These are phyloP conservation scores for Capromys pilorides DNA, from an alignment of 2,797 vertebrate genomes.

Conservation along the genomic window DNA sequence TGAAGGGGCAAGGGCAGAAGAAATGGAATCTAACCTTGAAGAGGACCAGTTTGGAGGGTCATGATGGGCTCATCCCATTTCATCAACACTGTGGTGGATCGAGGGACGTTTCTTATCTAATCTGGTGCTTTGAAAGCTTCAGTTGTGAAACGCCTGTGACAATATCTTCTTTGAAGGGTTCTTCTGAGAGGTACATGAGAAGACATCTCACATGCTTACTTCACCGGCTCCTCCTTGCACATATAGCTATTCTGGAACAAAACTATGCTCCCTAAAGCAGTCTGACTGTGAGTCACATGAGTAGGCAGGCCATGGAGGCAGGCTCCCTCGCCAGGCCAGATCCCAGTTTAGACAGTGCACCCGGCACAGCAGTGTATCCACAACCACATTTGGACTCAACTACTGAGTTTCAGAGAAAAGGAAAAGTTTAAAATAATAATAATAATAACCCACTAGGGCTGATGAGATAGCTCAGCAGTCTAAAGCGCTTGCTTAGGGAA, in stretches of 20 bases:
- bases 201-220: not conserved
- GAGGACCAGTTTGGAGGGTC: not conserved
- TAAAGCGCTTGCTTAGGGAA: too few species aligned
- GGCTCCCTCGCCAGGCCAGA: not conserved
- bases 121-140: not conserved
- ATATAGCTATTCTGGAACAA: not conserved
- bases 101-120: not conserved
- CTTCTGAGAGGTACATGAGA: not conserved
- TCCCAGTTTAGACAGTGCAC: not conserved
- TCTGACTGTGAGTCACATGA: not conserved
- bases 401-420: slow-evolving; percentile 11
- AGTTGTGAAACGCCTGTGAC: not conserved
- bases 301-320: too few species aligned
- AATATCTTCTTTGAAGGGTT: not conserved
- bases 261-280: not conserved
- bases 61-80: not conserved
- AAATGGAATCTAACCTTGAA: not conserved
- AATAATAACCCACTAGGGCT: too few species aligned
- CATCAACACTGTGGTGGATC: too few species aligned
- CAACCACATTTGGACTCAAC: not conserved
- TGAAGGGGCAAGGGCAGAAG: not conserved
- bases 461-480: too few species aligned
- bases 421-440: not conserved
- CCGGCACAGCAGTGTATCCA: too few species aligned
- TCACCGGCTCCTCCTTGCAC: not conserved